Percentiles rank a stretch among this genome's conserved stretches.
Conservation (phyloP, 2,888 invertebrate genomes). For the Podabrus alpinus region DNA sequence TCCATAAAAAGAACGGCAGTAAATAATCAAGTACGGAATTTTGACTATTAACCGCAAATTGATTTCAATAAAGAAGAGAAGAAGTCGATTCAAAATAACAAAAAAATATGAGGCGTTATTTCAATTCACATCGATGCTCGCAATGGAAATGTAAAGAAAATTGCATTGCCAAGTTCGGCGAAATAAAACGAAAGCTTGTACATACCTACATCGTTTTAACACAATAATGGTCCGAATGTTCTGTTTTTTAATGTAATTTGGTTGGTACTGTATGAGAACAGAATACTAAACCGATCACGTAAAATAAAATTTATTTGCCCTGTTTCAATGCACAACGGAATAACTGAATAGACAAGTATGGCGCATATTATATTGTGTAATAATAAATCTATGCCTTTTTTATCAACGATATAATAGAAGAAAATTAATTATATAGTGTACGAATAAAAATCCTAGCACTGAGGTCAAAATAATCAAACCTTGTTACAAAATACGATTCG, state of each 20-base stretch:
- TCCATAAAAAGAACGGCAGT: background rate
- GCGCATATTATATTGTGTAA: background rate
- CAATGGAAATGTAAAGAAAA: conserved; percentile 23
- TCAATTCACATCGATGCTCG: conserved; percentile 19
- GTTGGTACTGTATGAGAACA: conserved; percentile 33
- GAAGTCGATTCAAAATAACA: background rate
- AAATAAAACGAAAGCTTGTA: conserved; percentile 35
- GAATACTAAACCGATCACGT: conserved; percentile 39
- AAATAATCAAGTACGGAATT: background rate
- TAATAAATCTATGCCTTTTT: background rate
- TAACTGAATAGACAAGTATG: conserved; percentile 9
- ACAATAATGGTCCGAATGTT: conserved; percentile 42
- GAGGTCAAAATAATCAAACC: background rate
- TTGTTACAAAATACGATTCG: background rate
- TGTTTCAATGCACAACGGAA: conserved; percentile 32
- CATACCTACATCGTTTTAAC: conserved; percentile 38
- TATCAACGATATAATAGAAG: background rate
- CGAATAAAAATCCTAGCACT: background rate
- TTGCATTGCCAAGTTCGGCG: conserved; percentile 26
- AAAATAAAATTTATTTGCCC: conserved; percentile 39
- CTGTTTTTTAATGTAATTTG: conserved; percentile 42
- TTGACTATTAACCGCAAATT: background rate
- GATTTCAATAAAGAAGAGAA: background rate
- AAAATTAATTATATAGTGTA: background rate
- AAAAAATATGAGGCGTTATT: conserved; percentile 10